phyloP scores from a whole-genome alignment of 2,888 invertebrate species.

The Camptogramma bilineatum region DNA sequence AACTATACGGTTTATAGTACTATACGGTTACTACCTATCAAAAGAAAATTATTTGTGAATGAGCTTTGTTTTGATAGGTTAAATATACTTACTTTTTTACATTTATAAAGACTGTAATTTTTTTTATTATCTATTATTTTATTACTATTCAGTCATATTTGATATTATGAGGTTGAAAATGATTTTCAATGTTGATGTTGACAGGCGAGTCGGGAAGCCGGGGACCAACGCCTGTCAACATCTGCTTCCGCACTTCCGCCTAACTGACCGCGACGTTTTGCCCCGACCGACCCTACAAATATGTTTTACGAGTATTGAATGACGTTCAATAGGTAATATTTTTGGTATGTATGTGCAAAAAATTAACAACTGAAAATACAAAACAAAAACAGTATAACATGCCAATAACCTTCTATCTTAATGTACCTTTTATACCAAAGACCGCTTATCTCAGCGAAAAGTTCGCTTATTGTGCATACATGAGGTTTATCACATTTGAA shows the following conservation, averaged over 20 bases:
- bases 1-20: conserved; percentile 2
- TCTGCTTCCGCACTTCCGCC: conserved; percentile 71
- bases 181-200: conserved; percentile 53
- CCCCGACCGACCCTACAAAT: conserved; percentile 51
- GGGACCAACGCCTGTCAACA: conserved; percentile 63
- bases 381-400: too few relatives aligned
- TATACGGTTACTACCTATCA: too few relatives aligned
- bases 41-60: neutral
- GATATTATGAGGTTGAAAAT: conserved; percentile 56
- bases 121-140: neutral
- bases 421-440: too few relatives aligned
- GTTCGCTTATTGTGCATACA: too few relatives aligned
- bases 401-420: too few relatives aligned
- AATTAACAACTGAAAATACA: too few relatives aligned
- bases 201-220: conserved; percentile 50
- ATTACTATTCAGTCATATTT: conserved; percentile 29
- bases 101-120: too few relatives aligned
- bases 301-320: conserved; percentile 42
- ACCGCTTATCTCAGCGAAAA: too few relatives aligned
- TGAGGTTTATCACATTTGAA: too few relatives aligned
- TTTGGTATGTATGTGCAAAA: conserved; percentile 34
- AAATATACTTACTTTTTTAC: too few relatives aligned
- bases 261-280: conserved; percentile 66
- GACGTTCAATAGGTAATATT: conserved; percentile 16
- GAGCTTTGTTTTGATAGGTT: neutral